Percentiles rank a stretch among this genome's conserved stretches.
These are phyloP conservation scores for Chaitophorus viminalis DNA, from an alignment of 2,888 invertebrate species.

Conservation along the genomic window DNA sequence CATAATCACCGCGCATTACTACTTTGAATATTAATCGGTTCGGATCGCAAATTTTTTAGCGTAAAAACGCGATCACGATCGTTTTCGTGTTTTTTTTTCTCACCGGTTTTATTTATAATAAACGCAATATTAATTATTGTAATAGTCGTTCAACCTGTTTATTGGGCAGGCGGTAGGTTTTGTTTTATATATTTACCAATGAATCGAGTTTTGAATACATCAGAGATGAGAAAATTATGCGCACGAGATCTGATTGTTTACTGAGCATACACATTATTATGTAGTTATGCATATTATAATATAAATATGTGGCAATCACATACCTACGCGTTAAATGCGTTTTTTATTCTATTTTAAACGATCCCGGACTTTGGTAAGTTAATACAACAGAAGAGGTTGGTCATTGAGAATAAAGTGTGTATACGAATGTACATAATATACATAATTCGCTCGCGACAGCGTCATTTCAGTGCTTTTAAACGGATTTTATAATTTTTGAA, in stretches of 20 bases:
- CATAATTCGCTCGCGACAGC: too few species aligned
- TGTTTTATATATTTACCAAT: background rate
- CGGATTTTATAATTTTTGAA: too few species aligned
- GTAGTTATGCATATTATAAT: background rate
- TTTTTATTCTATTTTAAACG: too few species aligned
- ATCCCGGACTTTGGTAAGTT: too few species aligned
- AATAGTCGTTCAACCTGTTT: background rate
- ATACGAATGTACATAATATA: too few species aligned
- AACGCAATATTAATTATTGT: background rate
- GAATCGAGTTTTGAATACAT: background rate
- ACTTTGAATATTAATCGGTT: background rate
- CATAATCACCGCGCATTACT: background rate
- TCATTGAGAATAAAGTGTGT: too few species aligned
- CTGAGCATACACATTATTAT: background rate
- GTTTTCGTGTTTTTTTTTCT: background rate
- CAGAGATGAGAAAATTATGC: background rate
- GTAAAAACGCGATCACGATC: background rate
- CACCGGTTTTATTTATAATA: background rate
- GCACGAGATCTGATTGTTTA: background rate
- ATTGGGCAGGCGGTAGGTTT: background rate
- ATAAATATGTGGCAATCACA: too few species aligned
- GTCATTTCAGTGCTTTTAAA: too few species aligned
- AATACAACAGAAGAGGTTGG: too few species aligned
- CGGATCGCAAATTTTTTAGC: background rate
- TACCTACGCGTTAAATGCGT: background rate